A percentile compares a stretch with the other conserved stretches of the same genome.
These are phyloP conservation scores for Ichneumon xanthorius DNA, from an alignment of 2,888 invertebrate genomes.

Conservation along the genomic window DNA sequence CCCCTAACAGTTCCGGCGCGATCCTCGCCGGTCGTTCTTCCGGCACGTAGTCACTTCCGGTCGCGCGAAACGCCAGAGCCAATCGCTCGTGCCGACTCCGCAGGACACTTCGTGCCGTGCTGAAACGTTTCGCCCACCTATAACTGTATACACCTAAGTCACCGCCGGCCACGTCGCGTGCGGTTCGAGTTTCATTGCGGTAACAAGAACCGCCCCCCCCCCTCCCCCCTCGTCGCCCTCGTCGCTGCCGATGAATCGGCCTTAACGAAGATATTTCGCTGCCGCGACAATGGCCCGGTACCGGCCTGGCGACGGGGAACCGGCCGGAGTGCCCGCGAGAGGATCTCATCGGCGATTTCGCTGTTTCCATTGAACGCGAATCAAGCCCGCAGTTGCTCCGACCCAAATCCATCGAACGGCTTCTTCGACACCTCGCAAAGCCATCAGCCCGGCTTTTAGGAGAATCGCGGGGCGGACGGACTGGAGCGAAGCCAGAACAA, in stretches of 20 bases:
- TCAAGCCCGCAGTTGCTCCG: constrained; percentile 53
- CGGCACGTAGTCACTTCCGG: constrained; percentile 62
- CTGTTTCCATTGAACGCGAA: constrained; percentile 66
- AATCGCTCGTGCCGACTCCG: constrained; percentile 26
- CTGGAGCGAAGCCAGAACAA: constrained; percentile 56
- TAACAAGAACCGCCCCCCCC: constrained; percentile 19
- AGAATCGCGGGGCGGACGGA: constrained; percentile 63
- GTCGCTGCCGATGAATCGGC: constrained; percentile 60
- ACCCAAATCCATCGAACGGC: constrained; percentile 75
- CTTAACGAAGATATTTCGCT: constrained; percentile 66
- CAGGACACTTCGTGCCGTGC: constrained; percentile 35
- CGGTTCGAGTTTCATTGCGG: constrained; percentile 37
- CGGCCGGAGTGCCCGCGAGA: constrained; percentile 64
- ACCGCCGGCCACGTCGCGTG: constrained; percentile 15
- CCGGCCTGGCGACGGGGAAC: constrained; percentile 26
- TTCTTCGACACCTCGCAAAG: constrained; percentile 72
- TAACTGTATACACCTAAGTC: background rate
- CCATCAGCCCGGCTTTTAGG: constrained; percentile 60
- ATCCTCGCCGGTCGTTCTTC: constrained; percentile 36
- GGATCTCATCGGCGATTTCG: constrained; percentile 71
- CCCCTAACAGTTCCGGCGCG: constrained; percentile 22
- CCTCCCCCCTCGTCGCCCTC: background rate
- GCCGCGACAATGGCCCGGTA: constrained; percentile 56
- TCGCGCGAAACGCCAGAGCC: constrained; percentile 46
- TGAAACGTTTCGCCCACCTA: background rate